Evolutionary conservation across 2,113 vertebrate genomes (phyloP).

Genomic region (Propithecus coquereli): DNA sequence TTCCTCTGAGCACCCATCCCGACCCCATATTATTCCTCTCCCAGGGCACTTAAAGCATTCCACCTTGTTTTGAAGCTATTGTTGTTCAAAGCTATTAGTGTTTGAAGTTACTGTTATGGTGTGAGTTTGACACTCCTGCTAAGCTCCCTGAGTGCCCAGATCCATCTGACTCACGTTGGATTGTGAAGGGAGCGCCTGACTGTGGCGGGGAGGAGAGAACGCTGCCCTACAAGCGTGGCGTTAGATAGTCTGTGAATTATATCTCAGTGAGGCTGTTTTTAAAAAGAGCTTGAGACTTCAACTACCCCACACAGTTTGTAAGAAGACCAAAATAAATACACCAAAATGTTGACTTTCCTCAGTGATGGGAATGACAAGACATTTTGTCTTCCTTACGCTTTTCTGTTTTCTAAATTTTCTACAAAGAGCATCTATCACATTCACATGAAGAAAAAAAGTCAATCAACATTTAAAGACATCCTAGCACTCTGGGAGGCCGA

Average conservation of each 20-base stretch:
- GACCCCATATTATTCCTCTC: neutral
- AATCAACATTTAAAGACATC: neutral
- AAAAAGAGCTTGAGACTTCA: neutral
- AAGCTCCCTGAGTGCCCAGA: neutral
- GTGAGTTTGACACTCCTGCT: rapidly evolving
- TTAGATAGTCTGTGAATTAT: neutral
- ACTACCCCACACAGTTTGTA: neutral
- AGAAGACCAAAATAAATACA: neutral
- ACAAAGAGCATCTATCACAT: neutral
- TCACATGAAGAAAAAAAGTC: neutral
- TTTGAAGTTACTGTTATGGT: too few relatives aligned
- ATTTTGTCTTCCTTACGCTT: neutral
- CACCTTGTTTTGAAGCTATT: neutral
- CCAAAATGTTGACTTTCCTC: neutral
- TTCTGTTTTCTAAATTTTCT: neutral
- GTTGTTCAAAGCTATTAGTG: too few relatives aligned
- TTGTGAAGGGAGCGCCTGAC: neutral
- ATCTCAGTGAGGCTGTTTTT: neutral
- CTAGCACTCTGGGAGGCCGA: too few relatives aligned
- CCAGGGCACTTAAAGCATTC: too few relatives aligned
- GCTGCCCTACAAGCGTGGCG: neutral
- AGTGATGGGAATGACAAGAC: neutral
- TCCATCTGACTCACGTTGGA: neutral
- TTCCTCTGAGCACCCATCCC: neutral
- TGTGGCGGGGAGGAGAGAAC: neutral